phyloP scores from a whole-genome alignment of 2,797 vertebrate species.

The Rhynchotus rufescens region DNA sequence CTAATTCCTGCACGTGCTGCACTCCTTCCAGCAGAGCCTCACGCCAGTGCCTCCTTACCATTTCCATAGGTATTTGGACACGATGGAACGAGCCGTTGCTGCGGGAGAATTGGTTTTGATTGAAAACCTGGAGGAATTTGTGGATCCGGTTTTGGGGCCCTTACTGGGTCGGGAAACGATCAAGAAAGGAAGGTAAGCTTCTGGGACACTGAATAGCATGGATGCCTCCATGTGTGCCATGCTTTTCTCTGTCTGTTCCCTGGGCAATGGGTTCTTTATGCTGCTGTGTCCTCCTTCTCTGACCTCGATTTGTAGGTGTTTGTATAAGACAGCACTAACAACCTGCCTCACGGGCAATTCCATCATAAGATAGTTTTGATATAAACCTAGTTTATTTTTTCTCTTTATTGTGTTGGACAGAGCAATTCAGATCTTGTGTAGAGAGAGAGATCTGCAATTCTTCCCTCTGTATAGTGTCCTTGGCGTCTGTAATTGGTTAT shows the following conservation, averaged over 20 bases:
- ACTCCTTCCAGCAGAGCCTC: not conserved
- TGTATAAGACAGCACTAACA: not conserved
- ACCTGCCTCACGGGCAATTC: not conserved
- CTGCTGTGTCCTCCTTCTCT: not conserved
- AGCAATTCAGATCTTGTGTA: not conserved
- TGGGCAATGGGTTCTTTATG: not conserved
- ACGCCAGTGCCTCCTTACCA: not conserved
- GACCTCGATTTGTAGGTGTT: not conserved
- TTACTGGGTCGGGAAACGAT: conserved; percentile 93
- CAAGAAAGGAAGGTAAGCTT: conserved; percentile 89
- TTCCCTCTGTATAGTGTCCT: not conserved
- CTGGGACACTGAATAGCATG: fast-evolving
- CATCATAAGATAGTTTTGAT: not conserved
- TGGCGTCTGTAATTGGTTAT: not conserved
- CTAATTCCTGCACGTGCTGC: not conserved
- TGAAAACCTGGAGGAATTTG: conserved; percentile 91
- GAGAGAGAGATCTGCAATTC: not conserved
- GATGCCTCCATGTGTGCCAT: not conserved
- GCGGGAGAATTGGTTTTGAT: conserved; percentile 90
- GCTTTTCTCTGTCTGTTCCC: not conserved
- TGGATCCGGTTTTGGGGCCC: conserved; percentile 94
- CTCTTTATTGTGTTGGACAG: conserved; percentile 1
- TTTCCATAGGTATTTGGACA: conserved; percentile 88
- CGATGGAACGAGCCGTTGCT: conserved; percentile 87
- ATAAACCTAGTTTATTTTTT: not conserved